Base-by-base conservation (phyloP, 2,888 invertebrate genomes). In the Merodon equestris region DNA sequence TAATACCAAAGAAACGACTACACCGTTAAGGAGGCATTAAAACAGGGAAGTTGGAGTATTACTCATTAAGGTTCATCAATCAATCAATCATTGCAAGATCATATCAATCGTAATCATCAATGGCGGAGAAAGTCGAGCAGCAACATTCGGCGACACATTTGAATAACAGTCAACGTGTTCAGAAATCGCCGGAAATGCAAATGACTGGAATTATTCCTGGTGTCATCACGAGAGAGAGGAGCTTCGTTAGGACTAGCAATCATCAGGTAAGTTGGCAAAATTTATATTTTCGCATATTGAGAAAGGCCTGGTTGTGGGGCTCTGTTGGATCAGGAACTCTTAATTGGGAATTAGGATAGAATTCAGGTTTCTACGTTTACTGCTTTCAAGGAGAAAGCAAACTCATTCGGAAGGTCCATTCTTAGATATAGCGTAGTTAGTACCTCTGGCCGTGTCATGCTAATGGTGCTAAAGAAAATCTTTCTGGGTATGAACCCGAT, bases 191-290 rank as follows among this genome's bases (percentile, higher is more conserved):
- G 38, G 88, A 88, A 56, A 86, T 84, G 83, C 88, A 88, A 81
- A 83, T 85, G n/a, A 82, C 82, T 34, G 81, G 83, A 44, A 74
- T 84, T 56, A 71, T 86, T 66, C 86, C 88, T 14, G 86, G 85
- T 71, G 91, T 93, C 83, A 91, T 92, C 85, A 92, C 92, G 87
- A 89, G 94, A 82, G 94, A 94, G 87, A 90, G 94, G 83, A 94
- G 94, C 87, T 94, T 94, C 87, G 90, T 94, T 61, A 91, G 93
- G 74, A 85, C 87, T 50, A 86, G 88, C 7, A 93, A 92, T 85
- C 89, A 92, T 83, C 89, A 92, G 86, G 91, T 88, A 57, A 75
- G 67, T 67, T 7, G 27, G 2, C 27, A 4, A 4, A 27, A 27
- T n/a, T n/a, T n/a, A n/a, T n/a, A n/a, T n/a, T n/a, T n/a, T n/a